A percentile compares a stretch with the other conserved stretches of the same genome.
These are phyloP conservation scores for Characodon lateralis DNA, from an alignment of 2,797 vertebrate species.

Conservation along the genomic window DNA sequence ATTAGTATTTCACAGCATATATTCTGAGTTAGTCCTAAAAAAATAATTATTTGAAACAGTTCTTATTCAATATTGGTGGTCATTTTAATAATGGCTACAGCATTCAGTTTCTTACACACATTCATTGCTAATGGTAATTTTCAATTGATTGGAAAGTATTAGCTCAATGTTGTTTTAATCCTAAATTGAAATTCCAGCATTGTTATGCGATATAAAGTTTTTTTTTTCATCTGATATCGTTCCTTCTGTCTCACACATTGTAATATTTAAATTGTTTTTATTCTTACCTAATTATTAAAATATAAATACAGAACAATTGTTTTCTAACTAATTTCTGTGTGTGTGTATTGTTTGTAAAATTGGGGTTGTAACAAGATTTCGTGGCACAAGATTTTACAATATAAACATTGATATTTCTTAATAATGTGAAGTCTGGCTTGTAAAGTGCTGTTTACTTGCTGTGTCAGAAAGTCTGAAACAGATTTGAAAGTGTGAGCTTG, in stretches of 20 bases:
- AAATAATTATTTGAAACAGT: background rate
- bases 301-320: background rate
- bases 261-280: background rate
- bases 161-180: background rate
- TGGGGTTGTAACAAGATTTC: background rate
- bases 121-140: background rate
- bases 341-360: background rate
- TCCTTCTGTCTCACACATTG: background rate
- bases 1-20: too few relatives aligned
- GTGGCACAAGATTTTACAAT: background rate
- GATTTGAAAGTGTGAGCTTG: background rate
- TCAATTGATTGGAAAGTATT: background rate
- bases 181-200: background rate
- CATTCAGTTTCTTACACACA: background rate
- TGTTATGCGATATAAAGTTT: background rate
- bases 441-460: background rate
- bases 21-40: background rate
- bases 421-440: background rate
- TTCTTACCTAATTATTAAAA: background rate
- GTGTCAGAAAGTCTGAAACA: background rate
- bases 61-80: background rate
- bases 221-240: background rate
- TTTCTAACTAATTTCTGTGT: background rate
- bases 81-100: background rate
- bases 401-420: background rate